Evolutionary conservation across 2,888 invertebrate species (phyloP), one percentile per base, ranked within the genome.

Genomic region (Leptinotarsa tumamoca): DNA sequence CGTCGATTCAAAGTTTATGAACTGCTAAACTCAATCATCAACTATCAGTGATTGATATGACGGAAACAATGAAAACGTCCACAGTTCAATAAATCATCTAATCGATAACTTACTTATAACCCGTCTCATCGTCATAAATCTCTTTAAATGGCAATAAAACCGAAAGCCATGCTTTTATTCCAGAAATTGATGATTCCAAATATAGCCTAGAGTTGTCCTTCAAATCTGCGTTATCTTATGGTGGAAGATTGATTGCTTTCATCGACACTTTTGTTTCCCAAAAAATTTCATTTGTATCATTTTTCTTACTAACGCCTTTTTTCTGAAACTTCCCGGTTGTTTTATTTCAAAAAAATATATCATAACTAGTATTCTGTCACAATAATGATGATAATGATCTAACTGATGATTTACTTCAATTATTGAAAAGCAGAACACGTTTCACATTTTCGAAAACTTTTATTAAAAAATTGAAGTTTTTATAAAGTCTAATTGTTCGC

Each of bases 161-260:
- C 33, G n/a, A n/a, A n/a, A 43, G 63, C 63, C 10, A 63, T 10
- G 63, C 27, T 63, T 58, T 63, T 43, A 63, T 63, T 63, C n/a
- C 63, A 17, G 15, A 21, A 43, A 63, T 43, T 63, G 63, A 63
- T 63, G 63, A 63, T 63, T 17, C 10, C n/a, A 63, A 43, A 63
- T n/a, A n/a, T n/a, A 43, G 27, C 43, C 63, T 1, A 15, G 4
- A n/a, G 33, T 33, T 33, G 33, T 63, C 43, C 5, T 63, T 63
- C 63, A 10, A 43, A 63, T 63, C 33, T 63, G 5, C 43, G 43
- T 63, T 17, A 63, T 63, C 63, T 43, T 27, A 63, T 14, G 27
- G 17, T 43, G 33, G 43, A 43, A 33, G 63, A 63, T 63, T 63
- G 63, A 43, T 43, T 63, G 33, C n/a, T 63, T 63, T 13, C 43